Conservation (phyloP, 2,113 vertebrate species). For the Picathartes gymnocephalus region DNA sequence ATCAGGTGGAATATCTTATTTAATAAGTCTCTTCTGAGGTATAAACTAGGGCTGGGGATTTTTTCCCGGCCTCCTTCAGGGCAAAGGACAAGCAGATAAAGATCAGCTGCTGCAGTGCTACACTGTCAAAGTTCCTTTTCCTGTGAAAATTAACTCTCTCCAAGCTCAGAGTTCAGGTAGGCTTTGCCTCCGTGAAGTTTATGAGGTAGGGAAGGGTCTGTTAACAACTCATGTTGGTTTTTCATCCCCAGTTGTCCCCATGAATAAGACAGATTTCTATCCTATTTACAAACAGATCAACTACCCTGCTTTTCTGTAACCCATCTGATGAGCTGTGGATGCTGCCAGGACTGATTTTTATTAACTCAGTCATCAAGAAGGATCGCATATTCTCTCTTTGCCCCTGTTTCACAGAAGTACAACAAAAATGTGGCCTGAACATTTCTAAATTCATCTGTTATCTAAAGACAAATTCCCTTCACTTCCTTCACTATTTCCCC, state of each 20-base stretch:
- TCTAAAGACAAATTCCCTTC: not conserved
- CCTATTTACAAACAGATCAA: conserved; percentile 5
- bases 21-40: conserved; percentile 29
- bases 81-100: conserved; percentile 55
- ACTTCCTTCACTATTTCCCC: not conserved
- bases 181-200: not conserved
- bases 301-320: not conserved
- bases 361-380: conserved; percentile 3
- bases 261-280: not conserved
- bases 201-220: not conserved
- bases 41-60: not conserved
- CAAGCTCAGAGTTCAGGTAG: not conserved
- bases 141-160: conserved; percentile 40
- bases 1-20: conserved; percentile 16
- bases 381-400: not conserved
- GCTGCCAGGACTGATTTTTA: not conserved
- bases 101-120: conserved; percentile 28
- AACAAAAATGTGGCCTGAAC: not conserved
- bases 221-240: not conserved
- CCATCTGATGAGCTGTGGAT: not conserved
- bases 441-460: not conserved
- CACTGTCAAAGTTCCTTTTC: conserved; percentile 10
- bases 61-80: conserved; percentile 22
- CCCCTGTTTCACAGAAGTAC: not conserved
- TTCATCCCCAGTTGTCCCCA: not conserved